A percentile compares a stretch with the other conserved stretches of the same genome.
Conservation (phyloP, 2,888 invertebrate genomes). For the Agonopterix heracliana region DNA sequence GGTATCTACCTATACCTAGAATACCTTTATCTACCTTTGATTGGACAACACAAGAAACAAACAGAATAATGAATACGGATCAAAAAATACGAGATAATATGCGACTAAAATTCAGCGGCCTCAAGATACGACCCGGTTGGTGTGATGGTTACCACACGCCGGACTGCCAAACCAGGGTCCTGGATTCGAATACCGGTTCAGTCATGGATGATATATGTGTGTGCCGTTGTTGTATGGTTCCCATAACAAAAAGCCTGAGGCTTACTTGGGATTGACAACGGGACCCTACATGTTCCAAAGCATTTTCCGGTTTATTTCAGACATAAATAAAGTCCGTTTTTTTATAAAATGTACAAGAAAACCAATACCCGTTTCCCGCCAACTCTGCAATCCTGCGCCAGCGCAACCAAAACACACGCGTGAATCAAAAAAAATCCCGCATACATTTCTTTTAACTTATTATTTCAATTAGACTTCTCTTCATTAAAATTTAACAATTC, state of each 20-base stretch:
- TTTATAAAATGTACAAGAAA: not conserved
- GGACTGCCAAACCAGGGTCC: too few relatives aligned
- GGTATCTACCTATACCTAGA: too few relatives aligned
- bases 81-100: too few relatives aligned
- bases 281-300: not conserved
- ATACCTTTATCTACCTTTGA: too few relatives aligned
- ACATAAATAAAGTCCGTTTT: not conserved
- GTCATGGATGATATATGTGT: too few relatives aligned
- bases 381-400: conserved; percentile 56
- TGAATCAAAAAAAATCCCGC: not conserved
- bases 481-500: not conserved
- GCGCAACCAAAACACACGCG: conserved; percentile 21
- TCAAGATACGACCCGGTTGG: too few relatives aligned
- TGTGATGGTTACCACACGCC: too few relatives aligned
- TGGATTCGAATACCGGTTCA: too few relatives aligned
- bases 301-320: not conserved
- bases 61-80: too few relatives aligned
- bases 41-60: too few relatives aligned
- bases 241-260: not conserved
- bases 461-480: not conserved
- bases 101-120: too few relatives aligned
- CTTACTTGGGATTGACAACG: not conserved
- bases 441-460: not conserved
- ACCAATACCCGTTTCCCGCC: conserved; percentile 46
- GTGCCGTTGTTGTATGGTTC: too few relatives aligned